Percentiles rank a stretch among this genome's conserved stretches.
These are phyloP conservation scores for Endotricha flammealis DNA, from an alignment of 2,888 invertebrate species.

Conservation along the genomic window DNA sequence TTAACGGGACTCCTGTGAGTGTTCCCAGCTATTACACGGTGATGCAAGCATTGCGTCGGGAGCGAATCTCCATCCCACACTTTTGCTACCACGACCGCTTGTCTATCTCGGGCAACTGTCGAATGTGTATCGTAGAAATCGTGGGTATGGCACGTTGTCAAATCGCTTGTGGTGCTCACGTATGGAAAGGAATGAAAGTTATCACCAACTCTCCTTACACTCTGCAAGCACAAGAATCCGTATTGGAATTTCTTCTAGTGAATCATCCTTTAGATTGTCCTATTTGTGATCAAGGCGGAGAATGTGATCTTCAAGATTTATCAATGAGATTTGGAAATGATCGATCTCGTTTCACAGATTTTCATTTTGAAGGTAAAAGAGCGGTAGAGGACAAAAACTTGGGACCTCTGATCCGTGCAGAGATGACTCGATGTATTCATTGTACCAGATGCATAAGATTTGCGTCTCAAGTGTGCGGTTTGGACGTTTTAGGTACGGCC, in stretches of 20 bases:
- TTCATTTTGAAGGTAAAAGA: slow-evolving; percentile 91
- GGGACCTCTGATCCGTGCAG: slow-evolving; percentile 96
- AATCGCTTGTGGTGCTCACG: slow-evolving; percentile 99
- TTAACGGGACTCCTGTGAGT: slow-evolving; percentile 93
- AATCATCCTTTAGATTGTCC: slow-evolving; percentile 99
- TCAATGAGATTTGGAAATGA: slow-evolving; percentile 98
- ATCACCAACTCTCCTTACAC: slow-evolving; percentile 96
- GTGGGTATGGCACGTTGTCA: slow-evolving; percentile 97
- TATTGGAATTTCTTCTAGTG: slow-evolving; percentile 97
- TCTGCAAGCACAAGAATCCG: slow-evolving; percentile 81
- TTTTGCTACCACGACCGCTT: slow-evolving; percentile 99
- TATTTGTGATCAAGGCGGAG: slow-evolving; percentile 98
- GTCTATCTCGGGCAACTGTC: slow-evolving; percentile 98
- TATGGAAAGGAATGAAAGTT: slow-evolving; percentile 97
- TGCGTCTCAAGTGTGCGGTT: slow-evolving; percentile 97
- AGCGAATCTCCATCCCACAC: slow-evolving; percentile 82
- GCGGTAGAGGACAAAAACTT: slow-evolving; percentile 98
- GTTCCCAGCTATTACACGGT: slow-evolving; percentile 97
- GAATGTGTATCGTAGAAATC: slow-evolving; percentile 99
- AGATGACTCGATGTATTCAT: slow-evolving; percentile 99
- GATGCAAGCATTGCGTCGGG: slow-evolving; percentile 78
- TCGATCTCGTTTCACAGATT: slow-evolving; percentile 94
- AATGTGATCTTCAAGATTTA: slow-evolving; percentile 97
- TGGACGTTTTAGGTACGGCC: slow-evolving; percentile 95
- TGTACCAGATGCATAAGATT: slow-evolving; percentile 98